Evolutionary conservation across 1,140 invertebrate genomes (phyloP), one percentile per base, ranked within the genome.

Genomic region (Ceratosolen fusciceps): DNA sequence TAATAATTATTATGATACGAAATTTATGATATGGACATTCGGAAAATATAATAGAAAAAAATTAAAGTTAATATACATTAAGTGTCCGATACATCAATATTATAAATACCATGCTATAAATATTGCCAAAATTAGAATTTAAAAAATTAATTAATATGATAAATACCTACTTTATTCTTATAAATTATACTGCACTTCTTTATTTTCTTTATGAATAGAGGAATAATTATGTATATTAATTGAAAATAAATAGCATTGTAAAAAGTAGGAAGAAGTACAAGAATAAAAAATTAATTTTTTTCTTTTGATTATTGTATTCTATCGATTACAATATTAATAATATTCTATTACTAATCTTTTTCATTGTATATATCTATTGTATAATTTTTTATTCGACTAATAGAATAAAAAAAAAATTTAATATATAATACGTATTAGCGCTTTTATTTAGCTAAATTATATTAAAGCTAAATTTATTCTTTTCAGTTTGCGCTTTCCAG

Each of bases 71-170:
- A 43, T 43, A 12, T 43, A 43, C 5, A 43, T 7, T 43, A 43
- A 58, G 43, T 80, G 68, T 70, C 68, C 47, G 37, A 81, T 56
- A 72, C 74, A 83, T 82, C 83, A 74, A 82, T 83, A 78, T 84
- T 85, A 84, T 83, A n/a, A n/a, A 84, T 85, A 79, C 81, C 65
- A 34, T 84, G 81, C 79, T 78, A 82, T 82, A 83, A 82, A 82
- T 83, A 76, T 85, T 85, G 80, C 78, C 82, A 83, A 82, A 79
- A 73, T 24, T 76, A 79, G 37, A 78, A 24, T 62, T n/a, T 74
- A 37, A 76, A 56, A 4, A 14, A 56, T 70, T 74, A 43, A 77
- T 67, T 12, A 9, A 73, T 76, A 76, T 72, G 14, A 74, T 56
- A 31, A 58, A 78, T 78, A 79, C 71, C 34, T 58, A 31, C 49